These are phyloP conservation scores for Lasioglossum malachurum DNA, from an alignment of 2,888 invertebrate genomes.

Conservation along the genomic window DNA sequence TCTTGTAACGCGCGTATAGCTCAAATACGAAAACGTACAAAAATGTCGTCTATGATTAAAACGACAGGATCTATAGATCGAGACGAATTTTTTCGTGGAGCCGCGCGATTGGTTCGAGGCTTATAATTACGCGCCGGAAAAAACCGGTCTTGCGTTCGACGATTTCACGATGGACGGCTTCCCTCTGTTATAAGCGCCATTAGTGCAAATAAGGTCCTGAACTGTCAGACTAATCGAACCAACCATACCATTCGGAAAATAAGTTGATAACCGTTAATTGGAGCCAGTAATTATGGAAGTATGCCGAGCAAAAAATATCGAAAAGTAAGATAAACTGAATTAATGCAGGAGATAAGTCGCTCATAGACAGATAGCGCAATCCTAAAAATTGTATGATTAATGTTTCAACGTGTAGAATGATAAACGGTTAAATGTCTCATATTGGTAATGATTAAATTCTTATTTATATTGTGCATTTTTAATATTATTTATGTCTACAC, in stretches of 20 bases:
- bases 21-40: conserved; percentile 32
- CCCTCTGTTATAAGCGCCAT: conserved; percentile 61
- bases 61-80: conserved; percentile 49
- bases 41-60: conserved; percentile 51
- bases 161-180: conserved; percentile 68
- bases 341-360: background rate
- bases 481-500: too few species aligned
- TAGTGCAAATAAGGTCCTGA: conserved; percentile 69
- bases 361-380: background rate
- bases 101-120: conserved; percentile 68
- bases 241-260: conserved; percentile 42
- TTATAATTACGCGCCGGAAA: conserved; percentile 70
- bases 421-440: background rate
- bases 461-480: too few species aligned
- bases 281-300: conserved; percentile 8
- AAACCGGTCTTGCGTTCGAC: conserved; percentile 69
- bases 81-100: conserved; percentile 61
- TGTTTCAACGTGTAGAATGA: background rate
- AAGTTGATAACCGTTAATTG: conserved; percentile 46
- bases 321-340: background rate
- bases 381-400: background rate
- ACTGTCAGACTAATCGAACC: conserved; percentile 53
- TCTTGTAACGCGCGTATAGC: background rate
- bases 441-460: background rate
- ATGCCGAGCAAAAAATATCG: background rate